phyloP scores from a whole-genome alignment of 2,113 vertebrate species.

The Xenopus laevis region DNA sequence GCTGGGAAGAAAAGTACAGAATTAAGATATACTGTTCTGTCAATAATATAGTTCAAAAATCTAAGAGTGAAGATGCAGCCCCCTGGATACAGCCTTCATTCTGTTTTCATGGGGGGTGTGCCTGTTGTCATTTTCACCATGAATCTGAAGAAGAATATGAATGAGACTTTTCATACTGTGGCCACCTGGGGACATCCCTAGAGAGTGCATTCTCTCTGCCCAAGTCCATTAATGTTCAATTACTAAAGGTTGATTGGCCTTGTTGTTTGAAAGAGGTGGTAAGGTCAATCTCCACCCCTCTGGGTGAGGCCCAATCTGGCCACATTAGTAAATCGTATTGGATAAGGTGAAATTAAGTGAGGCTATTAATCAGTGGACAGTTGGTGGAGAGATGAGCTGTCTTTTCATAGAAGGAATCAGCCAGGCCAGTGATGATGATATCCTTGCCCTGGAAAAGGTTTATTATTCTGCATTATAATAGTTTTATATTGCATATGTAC shows the following conservation, averaged over 20 bases:
- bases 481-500: conserved; percentile 1
- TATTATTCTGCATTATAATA: conserved; percentile 55
- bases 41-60: conserved; percentile 29
- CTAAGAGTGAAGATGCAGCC: not conserved
- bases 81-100: not conserved
- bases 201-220: conserved; percentile 55
- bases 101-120: conserved; percentile 11
- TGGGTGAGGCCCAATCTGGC: conserved; percentile 47
- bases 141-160: conserved; percentile 49
- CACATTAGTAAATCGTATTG: conserved; percentile 48
- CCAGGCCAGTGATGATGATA: conserved; percentile 32
- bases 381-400: conserved; percentile 37
- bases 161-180: conserved; percentile 48
- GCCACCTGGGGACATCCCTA: conserved; percentile 65
- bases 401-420: conserved; percentile 17
- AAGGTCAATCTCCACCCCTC: conserved; percentile 55
- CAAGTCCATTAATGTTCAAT: conserved; percentile 94
- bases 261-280: conserved; percentile 63
- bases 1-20: conserved; percentile 35
- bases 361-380: conserved; percentile 43
- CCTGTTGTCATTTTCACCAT: conserved; percentile 28
- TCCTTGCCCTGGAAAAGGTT: conserved; percentile 47
- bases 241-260: conserved; percentile 82
- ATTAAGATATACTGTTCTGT: conserved; percentile 45
- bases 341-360: conserved; percentile 48